Conservation (phyloP, 2,888 invertebrate genomes). For the Pheosia tremula region DNA sequence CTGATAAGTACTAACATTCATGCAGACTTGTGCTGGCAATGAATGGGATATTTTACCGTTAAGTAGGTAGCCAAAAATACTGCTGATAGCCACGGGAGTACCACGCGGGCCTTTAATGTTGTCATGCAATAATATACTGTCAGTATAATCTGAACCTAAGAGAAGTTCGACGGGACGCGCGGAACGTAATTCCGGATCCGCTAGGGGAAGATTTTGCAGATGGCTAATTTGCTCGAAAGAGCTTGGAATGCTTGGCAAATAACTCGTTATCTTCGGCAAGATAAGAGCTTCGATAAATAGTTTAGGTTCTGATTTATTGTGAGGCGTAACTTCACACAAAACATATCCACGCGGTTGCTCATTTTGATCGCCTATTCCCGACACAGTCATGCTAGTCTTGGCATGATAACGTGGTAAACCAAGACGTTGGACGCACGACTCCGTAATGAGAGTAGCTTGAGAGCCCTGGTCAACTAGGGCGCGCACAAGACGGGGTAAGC, state of each 20-base stretch:
- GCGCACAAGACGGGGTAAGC: conserved; percentile 7
- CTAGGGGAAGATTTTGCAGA: conserved; percentile 5
- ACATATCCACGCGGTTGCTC: not conserved
- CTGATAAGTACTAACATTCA: not conserved
- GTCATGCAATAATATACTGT: not conserved
- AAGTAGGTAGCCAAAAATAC: not conserved
- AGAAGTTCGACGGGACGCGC: conserved; percentile 4
- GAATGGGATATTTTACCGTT: not conserved
- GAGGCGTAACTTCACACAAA: not conserved
- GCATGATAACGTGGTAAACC: not conserved
- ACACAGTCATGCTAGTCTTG: not conserved
- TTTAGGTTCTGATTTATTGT: not conserved
- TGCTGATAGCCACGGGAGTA: not conserved
- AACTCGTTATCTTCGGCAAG: not conserved
- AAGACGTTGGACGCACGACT: not conserved
- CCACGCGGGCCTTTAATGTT: not conserved
- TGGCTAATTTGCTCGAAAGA: conserved; percentile 3
- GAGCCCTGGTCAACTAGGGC: conserved; percentile 10
- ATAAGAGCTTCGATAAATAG: not conserved
- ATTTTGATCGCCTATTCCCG: not conserved
- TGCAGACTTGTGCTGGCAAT: not conserved
- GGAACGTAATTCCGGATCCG: conserved; percentile 11
- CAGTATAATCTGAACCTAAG: not conserved
- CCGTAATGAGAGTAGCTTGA: not conserved
- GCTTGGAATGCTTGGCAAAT: conserved; percentile 7